Evolutionary conservation across 92 coral and sea anemone genomes (phyloP), one percentile per base, ranked within the genome.

Genomic region (Zoanthus gigantus): DNA sequence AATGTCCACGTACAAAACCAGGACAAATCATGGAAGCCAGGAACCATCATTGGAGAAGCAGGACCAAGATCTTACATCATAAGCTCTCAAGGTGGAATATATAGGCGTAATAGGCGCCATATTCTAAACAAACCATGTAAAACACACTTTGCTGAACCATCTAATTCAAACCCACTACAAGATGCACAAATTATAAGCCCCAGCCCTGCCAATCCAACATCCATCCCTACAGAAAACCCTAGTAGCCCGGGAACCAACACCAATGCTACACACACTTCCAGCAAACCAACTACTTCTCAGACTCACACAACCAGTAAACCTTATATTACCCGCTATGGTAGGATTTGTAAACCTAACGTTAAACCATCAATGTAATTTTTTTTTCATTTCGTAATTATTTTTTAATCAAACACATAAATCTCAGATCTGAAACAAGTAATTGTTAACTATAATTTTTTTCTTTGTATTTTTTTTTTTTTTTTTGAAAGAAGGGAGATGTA

Each of bases 121-220:
- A 77, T 77, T 60, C 82, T 77, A 23, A 61, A 77, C 82, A 77
- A 54, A 77, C 4, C 63, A 76, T 66, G 15, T 76, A 13, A 76
- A 60, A 52, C 14, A 44, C 54, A 45, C 6, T n/a, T 74, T 74
- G 45, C 18, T 48, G 80, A 76, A 9, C 60, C 48, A 28, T 5
- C 63, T 9, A 17, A 76, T 50, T 50, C 50, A 14, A 76, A 48
- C 44, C 46, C 44, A 53, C 11, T 76, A 32, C 61, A 76, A 76
- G 67, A 52, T 56, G 82, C 30, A 34, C 82, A 53, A 28, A 54
- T 54, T 56, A 54, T 30, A 67, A 30, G 72, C 72, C 10, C 72
- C 18, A 67, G 29, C 69, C 69, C 69, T 16, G 18, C 17, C 69
- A 61, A 61, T 61, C 69, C 69, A 12, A 6, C 65, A 58, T 13